Evolutionary conservation across 2,797 vertebrate species (phyloP).

Genomic region (Mus minutoides): DNA sequence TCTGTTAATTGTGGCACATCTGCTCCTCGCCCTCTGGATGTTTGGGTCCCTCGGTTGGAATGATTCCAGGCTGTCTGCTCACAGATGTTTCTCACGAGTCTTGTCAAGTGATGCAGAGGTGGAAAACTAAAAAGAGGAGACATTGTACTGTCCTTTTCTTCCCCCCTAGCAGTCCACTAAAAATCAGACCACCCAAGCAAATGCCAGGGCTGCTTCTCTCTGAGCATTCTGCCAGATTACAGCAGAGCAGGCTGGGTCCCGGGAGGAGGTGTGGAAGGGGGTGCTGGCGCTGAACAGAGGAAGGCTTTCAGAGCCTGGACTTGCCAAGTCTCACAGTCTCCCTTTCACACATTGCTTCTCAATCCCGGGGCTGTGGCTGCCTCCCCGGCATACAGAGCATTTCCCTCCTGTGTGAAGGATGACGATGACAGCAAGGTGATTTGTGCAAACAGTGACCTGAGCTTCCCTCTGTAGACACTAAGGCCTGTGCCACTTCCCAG

Average conservation of each 20-base stretch:
- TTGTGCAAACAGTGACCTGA: constrained; percentile 35
- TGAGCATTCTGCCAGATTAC: neutral
- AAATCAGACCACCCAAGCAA: constrained; percentile 8
- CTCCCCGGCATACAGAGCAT: constrained; percentile 50
- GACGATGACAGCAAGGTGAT: neutral
- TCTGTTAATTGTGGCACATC: neutral
- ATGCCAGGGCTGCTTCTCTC: neutral
- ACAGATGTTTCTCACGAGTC: neutral
- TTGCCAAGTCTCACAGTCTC: constrained; percentile 54
- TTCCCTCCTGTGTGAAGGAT: constrained; percentile 11
- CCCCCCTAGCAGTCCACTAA: neutral
- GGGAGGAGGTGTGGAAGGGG: neutral
- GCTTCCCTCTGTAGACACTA: neutral
- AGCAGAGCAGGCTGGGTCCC: neutral
- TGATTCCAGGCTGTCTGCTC: neutral
- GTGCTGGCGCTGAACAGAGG: constrained; percentile 24
- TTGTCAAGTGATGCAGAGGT: neutral
- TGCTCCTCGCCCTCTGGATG: constrained; percentile 1
- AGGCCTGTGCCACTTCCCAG: neutral
- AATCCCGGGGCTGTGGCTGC: constrained; percentile 56
- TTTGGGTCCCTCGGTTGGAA: neutral
- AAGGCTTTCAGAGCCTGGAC: constrained; percentile 39
- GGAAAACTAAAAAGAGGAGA: neutral
- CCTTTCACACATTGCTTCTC: constrained; percentile 66
- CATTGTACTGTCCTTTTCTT: neutral